Evolutionary conservation across 2,113 vertebrate genomes (phyloP), one percentile per base, ranked within the genome.

Genomic region (Archilochus colubris): DNA sequence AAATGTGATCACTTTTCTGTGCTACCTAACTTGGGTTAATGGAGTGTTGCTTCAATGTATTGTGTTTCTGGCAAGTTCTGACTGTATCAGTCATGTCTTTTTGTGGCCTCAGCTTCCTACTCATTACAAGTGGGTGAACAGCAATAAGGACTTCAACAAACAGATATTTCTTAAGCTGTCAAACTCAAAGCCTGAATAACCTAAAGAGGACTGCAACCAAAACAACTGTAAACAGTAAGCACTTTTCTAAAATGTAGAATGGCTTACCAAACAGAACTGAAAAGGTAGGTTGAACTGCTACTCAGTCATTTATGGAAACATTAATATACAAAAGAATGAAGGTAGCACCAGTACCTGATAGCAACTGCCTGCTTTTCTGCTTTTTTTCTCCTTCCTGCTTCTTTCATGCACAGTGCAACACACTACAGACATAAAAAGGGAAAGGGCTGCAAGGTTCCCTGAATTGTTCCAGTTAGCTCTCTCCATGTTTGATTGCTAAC

Each of bases 131-230:
- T 22, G 27, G 1, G 73, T 64, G 48, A 92, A 67, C 69, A 96
- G 86, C 57, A 90, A 38, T 70, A 88, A 92, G 69, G 48, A 81
- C 63, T 82, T 94, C 76, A 88, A 79, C 74, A 84, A 95, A 82
- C 76, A 90, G 67, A 13, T 81, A 93, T 72, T 88, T 94, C 80
- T 96, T 88, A 81, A 68, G 40, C 83, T 72, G 48, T 91, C 86
- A 83, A 48, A 70, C 68, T 70, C 33, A 88, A 92, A 83, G 44
- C 40, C 61, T 75, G 57, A 81, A 38, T 50, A 86, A 72, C 30
- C 53, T 44, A 48, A 78, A 30, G n/a, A 72, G 50, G 59, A 74
- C 18, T 73, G 59, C n/a, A 40, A 55, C 59, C 80, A 84, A 53
- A 57, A 48, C 92, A 86, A 50, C 48, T 57, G 33, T 70, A 77